phyloP scores from a whole-genome alignment of 2,113 vertebrate species.

The Forbesichthys papilliferus region DNA sequence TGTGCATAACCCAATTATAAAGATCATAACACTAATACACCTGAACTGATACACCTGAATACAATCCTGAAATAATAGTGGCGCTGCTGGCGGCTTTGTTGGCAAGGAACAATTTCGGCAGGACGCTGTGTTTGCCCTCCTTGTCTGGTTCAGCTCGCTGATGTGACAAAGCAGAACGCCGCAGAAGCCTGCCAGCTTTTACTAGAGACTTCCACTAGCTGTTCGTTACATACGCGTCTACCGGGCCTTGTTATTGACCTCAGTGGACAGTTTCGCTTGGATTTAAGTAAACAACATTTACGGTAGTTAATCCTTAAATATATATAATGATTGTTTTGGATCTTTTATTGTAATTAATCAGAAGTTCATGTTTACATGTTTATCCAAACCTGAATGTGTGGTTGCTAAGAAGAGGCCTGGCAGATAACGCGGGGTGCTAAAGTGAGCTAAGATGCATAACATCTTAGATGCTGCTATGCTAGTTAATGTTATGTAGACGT shows the following conservation, averaged over 20 bases:
- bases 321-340: no score
- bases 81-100: no score
- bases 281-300: conserved; percentile 22
- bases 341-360: no score
- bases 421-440: conserved; percentile 22
- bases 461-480: conserved; percentile 29
- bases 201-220: conserved; percentile 30
- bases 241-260: conserved; percentile 29
- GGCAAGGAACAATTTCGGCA: no score
- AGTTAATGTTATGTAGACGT: conserved; percentile 35
- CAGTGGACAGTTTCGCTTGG: conserved; percentile 35
- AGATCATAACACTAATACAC: background rate
- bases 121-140: background rate
- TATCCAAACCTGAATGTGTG: background rate
- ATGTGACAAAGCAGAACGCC: conserved; percentile 1
- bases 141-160: background rate
- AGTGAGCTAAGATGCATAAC: background rate
- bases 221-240: conserved; percentile 7
- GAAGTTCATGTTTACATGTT: conserved; percentile 8
- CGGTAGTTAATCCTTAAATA: conserved; percentile 30
- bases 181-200: background rate
- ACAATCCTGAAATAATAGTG: background rate
- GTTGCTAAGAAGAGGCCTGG: conserved; percentile 44
- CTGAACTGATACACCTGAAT: background rate
- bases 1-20: no score